A percentile compares a stretch with the other conserved stretches of the same genome.
phyloP scores from a whole-genome alignment of 2,888 invertebrate species.

The Sarcophaga caerulescens region DNA sequence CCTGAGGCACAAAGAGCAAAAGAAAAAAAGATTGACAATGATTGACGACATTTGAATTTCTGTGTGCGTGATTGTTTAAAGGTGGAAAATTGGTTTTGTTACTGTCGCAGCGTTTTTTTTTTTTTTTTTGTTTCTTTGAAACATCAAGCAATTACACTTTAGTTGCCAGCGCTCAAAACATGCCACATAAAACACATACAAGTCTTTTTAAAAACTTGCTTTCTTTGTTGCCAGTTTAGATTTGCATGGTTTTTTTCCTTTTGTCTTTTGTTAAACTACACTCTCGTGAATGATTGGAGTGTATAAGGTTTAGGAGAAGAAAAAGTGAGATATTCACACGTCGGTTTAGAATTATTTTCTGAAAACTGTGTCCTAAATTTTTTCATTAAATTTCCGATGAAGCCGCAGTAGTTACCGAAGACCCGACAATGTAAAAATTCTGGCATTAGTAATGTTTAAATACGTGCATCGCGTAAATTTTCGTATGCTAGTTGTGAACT shows the following conservation, averaged over 20 bases:
- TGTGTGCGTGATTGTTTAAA: slow-evolving; percentile 57
- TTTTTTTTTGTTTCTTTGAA: not conserved
- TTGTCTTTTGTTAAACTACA: not conserved
- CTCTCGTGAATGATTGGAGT: too few species aligned
- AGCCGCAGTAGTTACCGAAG: too few species aligned
- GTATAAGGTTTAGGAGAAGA: too few species aligned
- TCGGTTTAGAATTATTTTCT: too few species aligned
- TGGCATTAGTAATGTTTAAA: too few species aligned
- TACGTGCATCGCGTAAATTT: too few species aligned
- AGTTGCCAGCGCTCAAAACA: slow-evolving; percentile 26
- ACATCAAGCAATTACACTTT: slow-evolving; percentile 38
- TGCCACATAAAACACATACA: slow-evolving; percentile 12
- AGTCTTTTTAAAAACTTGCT: slow-evolving; percentile 31
- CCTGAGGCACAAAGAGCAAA: not conserved
- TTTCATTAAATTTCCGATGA: too few species aligned
- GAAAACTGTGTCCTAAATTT: too few species aligned
- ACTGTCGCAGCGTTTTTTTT: not conserved
- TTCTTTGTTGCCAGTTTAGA: slow-evolving; percentile 11
- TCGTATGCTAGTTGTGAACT: too few species aligned
- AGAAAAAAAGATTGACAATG: slow-evolving; percentile 60
- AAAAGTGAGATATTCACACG: too few species aligned
- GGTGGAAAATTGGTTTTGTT: slow-evolving; percentile 59
- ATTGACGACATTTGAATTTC: slow-evolving; percentile 59
- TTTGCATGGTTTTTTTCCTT: slow-evolving; percentile 9
- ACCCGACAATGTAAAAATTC: too few species aligned